Conservation (phyloP, 2,888 invertebrate species). For the Latrodectus hesperus region DNA sequence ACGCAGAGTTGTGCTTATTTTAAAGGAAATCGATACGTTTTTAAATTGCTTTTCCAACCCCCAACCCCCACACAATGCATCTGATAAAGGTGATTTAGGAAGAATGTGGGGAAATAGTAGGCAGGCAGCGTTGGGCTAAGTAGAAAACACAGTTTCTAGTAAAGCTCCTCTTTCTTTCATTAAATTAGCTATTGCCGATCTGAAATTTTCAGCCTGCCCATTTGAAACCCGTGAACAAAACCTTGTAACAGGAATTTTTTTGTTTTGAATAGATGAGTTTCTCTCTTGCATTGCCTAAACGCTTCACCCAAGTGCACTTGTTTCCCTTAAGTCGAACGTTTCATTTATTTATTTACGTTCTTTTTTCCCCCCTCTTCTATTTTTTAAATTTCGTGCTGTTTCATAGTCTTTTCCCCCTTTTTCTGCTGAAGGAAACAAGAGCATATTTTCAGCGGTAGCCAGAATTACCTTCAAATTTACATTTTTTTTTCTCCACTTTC, state of each 20-base stretch:
- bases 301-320: slow-evolving; percentile 11
- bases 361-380: background rate
- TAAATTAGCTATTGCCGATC: slow-evolving; percentile 46
- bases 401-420: no score
- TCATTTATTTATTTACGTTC: background rate
- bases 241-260: slow-evolving; percentile 11
- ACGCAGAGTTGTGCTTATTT: slow-evolving; percentile 38
- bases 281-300: slow-evolving; percentile 10
- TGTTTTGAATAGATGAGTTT: slow-evolving; percentile 32
- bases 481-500: background rate
- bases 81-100: slow-evolving; percentile 65
- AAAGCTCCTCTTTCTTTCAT: slow-evolving; percentile 29
- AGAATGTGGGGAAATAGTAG: slow-evolving; percentile 24
- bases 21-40: slow-evolving; percentile 64
- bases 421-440: background rate
- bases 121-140: background rate
- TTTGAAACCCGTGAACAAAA: slow-evolving; percentile 27
- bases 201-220: slow-evolving; percentile 13
- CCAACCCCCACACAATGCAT: slow-evolving; percentile 25
- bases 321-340: background rate
- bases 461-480: slow-evolving; percentile 12
- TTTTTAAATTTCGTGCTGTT: background rate
- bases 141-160: background rate
- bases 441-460: background rate
- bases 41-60: slow-evolving; percentile 62